phyloP scores from a whole-genome alignment of 2,888 invertebrate species.

The Apotomis turbidana region DNA sequence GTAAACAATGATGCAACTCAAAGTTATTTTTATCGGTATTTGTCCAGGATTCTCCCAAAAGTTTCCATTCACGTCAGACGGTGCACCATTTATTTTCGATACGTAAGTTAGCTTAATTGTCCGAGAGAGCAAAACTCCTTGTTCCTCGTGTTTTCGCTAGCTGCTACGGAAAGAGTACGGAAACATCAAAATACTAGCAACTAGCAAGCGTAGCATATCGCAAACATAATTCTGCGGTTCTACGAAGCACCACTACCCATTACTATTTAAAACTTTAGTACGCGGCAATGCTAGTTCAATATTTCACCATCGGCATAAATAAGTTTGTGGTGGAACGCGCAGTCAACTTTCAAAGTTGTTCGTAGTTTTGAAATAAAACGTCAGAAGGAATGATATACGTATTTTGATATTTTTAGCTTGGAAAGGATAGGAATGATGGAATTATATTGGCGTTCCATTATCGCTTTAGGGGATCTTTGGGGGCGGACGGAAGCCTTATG shows the following conservation, averaged over 20 bases:
- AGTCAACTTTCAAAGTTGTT: conserved; percentile 59
- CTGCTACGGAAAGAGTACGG: conserved; percentile 27
- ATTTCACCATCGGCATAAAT: conserved; percentile 34
- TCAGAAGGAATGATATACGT: conserved; percentile 50
- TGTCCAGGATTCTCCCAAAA: conserved; percentile 27
- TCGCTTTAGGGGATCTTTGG: conserved; percentile 32
- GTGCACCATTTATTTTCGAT: conserved; percentile 35
- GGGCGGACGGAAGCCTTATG: conserved; percentile 26
- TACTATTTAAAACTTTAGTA: conserved; percentile 17
- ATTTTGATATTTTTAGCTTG: conserved; percentile 34
- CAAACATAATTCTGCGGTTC: conserved; percentile 33
- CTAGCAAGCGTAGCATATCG: conserved; percentile 18
- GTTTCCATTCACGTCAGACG: conserved; percentile 24
- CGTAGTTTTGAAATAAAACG: conserved; percentile 66
- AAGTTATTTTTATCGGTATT: conserved; percentile 28
- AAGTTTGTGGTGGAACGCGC: conserved; percentile 43
- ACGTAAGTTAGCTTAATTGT: conserved; percentile 50
- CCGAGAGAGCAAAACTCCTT: conserved; percentile 43
- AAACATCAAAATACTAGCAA: conserved; percentile 36
- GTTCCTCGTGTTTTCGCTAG: conserved; percentile 32
- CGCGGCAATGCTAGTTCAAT: conserved; percentile 21
- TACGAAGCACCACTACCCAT: conserved; percentile 4
- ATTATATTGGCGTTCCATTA: conserved; percentile 25
- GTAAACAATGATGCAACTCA: conserved; percentile 21
- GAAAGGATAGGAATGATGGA: conserved; percentile 16